A percentile compares a stretch with the other conserved stretches of the same genome.
Conservation (phyloP, 2,113 vertebrate genomes). For the Neolamprologus variostigma region DNA sequence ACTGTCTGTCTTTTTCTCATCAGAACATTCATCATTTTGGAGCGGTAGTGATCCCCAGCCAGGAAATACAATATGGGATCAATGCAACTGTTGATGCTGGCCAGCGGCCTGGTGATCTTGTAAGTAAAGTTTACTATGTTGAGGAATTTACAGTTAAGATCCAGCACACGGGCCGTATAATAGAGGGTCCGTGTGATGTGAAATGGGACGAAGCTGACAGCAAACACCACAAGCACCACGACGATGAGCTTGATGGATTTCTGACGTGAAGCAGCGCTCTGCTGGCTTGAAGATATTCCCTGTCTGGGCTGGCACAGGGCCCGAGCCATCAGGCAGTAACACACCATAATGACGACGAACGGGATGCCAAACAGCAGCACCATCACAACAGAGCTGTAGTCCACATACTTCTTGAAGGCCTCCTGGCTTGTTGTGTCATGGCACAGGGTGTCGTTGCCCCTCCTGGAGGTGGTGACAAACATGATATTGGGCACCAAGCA, state of each 20-base stretch:
- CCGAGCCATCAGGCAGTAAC: constrained; percentile 85
- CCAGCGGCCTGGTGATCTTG: constrained; percentile 89
- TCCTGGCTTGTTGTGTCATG: constrained; percentile 84
- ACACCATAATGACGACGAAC: constrained; percentile 80
- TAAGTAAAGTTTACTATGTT: constrained; percentile 86
- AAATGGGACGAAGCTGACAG: constrained; percentile 89
- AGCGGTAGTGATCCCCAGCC: constrained; percentile 80
- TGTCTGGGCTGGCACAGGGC: constrained; percentile 65
- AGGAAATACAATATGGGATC: constrained; percentile 91
- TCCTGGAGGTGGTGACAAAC: constrained; percentile 83
- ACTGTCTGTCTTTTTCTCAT: neutral
- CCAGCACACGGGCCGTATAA: constrained; percentile 76
- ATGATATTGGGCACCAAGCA: constrained; percentile 86
- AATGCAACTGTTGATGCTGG: constrained; percentile 89
- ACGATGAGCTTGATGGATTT: constrained; percentile 84
- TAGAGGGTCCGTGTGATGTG: constrained; percentile 89
- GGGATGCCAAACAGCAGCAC: constrained; percentile 83
- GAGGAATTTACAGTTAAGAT: constrained; percentile 73
- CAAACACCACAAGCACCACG: constrained; percentile 81
- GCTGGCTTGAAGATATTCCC: constrained; percentile 44
- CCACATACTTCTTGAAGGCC: constrained; percentile 77
- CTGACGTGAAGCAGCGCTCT: constrained; percentile 47
- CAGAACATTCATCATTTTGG: constrained; percentile 58
- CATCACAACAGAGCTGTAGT: constrained; percentile 84
- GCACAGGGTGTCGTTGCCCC: constrained; percentile 79